A percentile compares a stretch with the other conserved stretches of the same genome.
These are phyloP conservation scores for Trachops cirrhosus DNA, from an alignment of 2,797 vertebrate species.

Conservation along the genomic window DNA sequence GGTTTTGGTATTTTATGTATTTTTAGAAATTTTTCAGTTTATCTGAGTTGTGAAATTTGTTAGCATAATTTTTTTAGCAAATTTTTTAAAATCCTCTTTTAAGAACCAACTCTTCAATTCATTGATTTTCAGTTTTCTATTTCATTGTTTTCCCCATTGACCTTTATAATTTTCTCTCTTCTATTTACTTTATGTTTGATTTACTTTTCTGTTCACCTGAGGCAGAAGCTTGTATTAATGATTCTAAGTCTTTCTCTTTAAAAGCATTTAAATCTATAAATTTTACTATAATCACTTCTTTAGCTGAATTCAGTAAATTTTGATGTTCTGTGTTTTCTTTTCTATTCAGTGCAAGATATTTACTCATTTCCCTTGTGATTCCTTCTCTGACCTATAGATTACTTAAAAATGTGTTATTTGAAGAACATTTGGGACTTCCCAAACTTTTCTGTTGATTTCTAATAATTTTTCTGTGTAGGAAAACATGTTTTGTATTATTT, in stretches of 20 bases:
- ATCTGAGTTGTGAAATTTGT: not conserved
- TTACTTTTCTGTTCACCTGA: not conserved
- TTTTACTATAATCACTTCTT: not conserved
- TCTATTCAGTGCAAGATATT: not conserved
- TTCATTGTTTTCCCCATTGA: not conserved
- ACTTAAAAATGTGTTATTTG: conserved; percentile 13
- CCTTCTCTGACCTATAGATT: not conserved
- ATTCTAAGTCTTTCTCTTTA: not conserved
- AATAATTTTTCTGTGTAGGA: not conserved
- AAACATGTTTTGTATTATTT: not conserved
- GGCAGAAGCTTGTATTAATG: not conserved
- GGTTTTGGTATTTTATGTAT: not conserved
- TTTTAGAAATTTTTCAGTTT: not conserved
- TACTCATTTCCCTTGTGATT: not conserved
- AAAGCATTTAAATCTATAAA: conserved; percentile 36
- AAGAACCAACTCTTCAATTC: not conserved
- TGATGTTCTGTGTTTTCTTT: not conserved
- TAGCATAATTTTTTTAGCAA: not conserved
- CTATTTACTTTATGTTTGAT: not conserved
- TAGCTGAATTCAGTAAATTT: conserved; percentile 25
- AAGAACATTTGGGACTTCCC: not conserved
- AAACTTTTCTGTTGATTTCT: not conserved
- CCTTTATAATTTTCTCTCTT: not conserved
- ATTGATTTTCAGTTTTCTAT: not conserved
- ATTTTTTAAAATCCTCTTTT: not conserved